Base-by-base conservation (phyloP, 2,113 vertebrate genomes). In the Malurus cyaneus region DNA sequence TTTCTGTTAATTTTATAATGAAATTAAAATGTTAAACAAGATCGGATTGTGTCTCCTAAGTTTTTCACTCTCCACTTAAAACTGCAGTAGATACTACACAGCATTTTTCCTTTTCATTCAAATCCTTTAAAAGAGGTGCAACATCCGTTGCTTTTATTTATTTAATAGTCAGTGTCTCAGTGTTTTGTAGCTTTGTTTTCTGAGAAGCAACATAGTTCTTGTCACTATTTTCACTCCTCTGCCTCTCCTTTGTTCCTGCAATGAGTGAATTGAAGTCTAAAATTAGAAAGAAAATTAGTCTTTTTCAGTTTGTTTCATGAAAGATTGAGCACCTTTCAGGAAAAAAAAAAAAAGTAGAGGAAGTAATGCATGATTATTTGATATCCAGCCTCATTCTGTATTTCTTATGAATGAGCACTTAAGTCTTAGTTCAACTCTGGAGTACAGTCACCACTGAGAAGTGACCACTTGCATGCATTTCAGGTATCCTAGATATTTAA, bases 351-450 rank as follows among this genome's bases (percentile, higher is more conserved):
- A 42, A 41, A 24, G 3, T 52, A 59, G 49, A 67, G 14, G 78
- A 67, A 79, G 52, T 32, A 49, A 50, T 67, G 54, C 9, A 6
- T 88, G 24, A 64, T 73, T 57, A 67, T n/a, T 11, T 44, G 71
- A 34, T 69, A 57, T 26, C n/a, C 20, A 62, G 19, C 32, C 46
- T 81, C 5, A 1, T 88, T 80, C n/a, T 44, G 28, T 69, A 28
- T 80, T 86, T 80, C 31, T 61, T 86, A 23, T 12, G 34, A 80
- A 42, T 3, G 4, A 83, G 34, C 36, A 57, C 6, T 23, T 61
- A 36, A 36, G 21, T 73, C 0, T 0, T 36, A 53, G n/a, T 50
- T 66, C 42, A 64, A 0, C 31, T 52, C 56, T 0, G 3, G 42
- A 50, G 34, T 32, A 15, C 26, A 72, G 67, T 70, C 47, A 80